Conservation (phyloP, 1,140 invertebrate species). For the Aporrectodea caliginosa region DNA sequence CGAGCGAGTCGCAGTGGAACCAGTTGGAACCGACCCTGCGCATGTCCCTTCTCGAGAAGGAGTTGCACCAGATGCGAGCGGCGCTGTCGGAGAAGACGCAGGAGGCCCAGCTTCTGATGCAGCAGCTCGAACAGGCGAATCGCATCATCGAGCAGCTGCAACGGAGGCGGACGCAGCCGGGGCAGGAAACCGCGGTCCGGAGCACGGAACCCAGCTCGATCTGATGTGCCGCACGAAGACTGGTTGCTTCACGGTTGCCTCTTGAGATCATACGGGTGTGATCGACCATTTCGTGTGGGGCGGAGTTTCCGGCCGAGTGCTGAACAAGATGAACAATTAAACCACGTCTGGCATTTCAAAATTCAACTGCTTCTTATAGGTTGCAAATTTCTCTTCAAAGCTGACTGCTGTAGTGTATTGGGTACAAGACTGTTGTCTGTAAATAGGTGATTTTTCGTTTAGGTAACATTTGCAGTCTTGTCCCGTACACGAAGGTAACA, state of each 20-base stretch:
- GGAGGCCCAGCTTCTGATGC: conserved; percentile 24
- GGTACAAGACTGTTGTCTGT: background rate
- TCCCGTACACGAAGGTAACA: no score
- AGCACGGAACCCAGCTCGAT: no score
- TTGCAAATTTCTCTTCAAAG: background rate
- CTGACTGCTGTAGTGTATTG: background rate
- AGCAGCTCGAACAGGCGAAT: conserved; percentile 25
- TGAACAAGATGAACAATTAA: no score
- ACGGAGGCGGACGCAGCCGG: background rate
- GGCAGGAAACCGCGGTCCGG: background rate
- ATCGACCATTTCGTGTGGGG: no score
- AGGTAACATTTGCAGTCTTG: background rate
- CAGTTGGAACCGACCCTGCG: background rate
- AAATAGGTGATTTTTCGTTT: background rate
- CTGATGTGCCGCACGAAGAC: no score
- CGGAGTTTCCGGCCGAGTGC: no score
- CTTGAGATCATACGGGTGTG: no score
- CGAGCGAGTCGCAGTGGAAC: background rate
- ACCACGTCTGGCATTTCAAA: background rate
- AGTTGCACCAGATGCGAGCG: conserved; percentile 17
- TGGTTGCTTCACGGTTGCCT: no score
- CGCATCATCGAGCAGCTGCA: conserved; percentile 24
- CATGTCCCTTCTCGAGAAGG: conserved; percentile 15
- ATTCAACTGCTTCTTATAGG: background rate
- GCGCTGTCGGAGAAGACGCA: conserved; percentile 28